Percentiles rank a stretch among this genome's conserved stretches.
phyloP scores from a whole-genome alignment of 2,888 invertebrate genomes.

The Harpalus rufipes region DNA sequence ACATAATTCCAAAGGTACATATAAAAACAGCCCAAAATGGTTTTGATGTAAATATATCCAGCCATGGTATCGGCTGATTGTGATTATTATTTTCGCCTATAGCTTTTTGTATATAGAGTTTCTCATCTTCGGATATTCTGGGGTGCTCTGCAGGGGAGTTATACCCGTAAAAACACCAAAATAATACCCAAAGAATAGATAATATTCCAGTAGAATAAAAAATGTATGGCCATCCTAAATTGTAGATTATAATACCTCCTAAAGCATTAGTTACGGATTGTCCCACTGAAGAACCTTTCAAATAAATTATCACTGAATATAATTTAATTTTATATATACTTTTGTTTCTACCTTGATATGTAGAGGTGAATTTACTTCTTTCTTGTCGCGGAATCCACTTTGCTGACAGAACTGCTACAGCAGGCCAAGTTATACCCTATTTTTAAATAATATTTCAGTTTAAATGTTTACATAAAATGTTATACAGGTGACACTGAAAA shows the following conservation, averaged over 20 bases:
- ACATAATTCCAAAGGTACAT: conserved; percentile 69
- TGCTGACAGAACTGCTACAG: conserved; percentile 75
- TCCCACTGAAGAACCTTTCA: conserved; percentile 77
- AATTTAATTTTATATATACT: not conserved
- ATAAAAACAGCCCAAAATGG: conserved; percentile 70
- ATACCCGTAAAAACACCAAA: conserved; percentile 71
- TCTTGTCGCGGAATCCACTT: conserved; percentile 74
- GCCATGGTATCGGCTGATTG: conserved; percentile 69
- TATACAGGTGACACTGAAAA: too few species aligned
- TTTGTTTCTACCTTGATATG: conserved; percentile 69
- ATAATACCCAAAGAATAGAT: conserved; percentile 51
- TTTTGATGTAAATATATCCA: conserved; percentile 68
- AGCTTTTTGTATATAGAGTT: conserved; percentile 68
- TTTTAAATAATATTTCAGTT: not conserved
- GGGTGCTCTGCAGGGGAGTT: conserved; percentile 73
- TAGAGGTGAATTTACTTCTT: conserved; percentile 73
- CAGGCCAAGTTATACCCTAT: conserved; percentile 73
- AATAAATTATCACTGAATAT: not conserved
- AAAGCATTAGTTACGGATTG: conserved; percentile 77
- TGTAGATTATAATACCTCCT: conserved; percentile 73
- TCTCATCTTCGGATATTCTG: conserved; percentile 72
- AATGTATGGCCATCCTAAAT: conserved; percentile 76
- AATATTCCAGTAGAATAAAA: conserved; percentile 74
- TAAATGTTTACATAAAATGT: not conserved
- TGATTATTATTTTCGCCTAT: conserved; percentile 59